Evolutionary conservation across 2,113 vertebrate species (phyloP).

Genomic region (Suncus etruscus): DNA sequence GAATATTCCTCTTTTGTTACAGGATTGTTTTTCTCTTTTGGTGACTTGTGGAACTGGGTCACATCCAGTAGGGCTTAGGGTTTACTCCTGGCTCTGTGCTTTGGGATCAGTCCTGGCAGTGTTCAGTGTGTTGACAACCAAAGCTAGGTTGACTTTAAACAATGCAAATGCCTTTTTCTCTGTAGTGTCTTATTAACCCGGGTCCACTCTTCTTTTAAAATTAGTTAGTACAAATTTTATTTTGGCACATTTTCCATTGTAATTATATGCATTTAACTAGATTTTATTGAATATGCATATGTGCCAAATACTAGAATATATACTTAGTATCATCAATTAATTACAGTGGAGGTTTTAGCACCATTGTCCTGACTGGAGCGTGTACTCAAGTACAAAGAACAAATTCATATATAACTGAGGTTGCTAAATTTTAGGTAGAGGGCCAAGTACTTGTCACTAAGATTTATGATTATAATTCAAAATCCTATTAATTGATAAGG

Average conservation of each 20-base stretch:
- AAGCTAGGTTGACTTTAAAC: no score
- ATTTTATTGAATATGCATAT: background rate
- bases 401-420: background rate
- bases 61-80: no score
- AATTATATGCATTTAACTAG: background rate
- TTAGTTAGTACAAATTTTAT: constrained; percentile 6
- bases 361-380: background rate
- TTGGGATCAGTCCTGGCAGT: no score
- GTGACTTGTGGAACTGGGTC: no score
- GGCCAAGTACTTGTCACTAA: background rate
- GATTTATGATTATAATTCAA: background rate
- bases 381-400: background rate
- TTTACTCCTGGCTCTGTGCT: no score
- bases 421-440: background rate
- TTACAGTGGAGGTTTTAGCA: background rate
- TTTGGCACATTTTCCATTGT: constrained; percentile 7
- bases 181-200: no score
- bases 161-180: no score
- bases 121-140: no score
- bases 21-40: background rate
- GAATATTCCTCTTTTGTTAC: constrained; percentile 23
- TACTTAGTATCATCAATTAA: constrained; percentile 6
- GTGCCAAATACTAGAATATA: background rate
- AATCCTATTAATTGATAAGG: background rate
- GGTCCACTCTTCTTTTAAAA: background rate